Evolutionary conservation across 2,113 vertebrate genomes (phyloP).

Genomic region (Progne subis): DNA sequence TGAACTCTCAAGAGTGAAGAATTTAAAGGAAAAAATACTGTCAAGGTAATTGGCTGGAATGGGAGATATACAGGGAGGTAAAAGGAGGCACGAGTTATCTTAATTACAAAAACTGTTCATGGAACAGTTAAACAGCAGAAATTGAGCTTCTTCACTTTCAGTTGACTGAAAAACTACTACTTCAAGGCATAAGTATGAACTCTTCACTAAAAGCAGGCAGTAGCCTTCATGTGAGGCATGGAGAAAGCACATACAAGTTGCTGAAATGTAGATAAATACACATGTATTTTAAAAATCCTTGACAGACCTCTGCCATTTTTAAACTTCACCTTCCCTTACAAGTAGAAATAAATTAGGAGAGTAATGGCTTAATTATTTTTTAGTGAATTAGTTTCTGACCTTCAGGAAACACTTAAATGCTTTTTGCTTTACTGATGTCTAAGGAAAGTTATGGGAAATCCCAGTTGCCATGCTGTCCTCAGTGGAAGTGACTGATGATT

Average conservation of each 20-base stretch:
- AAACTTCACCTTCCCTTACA: background rate
- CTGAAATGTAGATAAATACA: background rate
- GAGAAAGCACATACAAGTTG: background rate
- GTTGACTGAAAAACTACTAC: background rate
- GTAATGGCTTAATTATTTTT: background rate
- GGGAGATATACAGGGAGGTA: background rate
- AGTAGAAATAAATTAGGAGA: background rate
- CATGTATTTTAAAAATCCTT: background rate
- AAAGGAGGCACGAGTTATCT: background rate
- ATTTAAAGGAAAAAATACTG: slow-evolving; percentile 53
- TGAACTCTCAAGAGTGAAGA: slow-evolving; percentile 66
- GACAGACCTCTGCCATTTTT: background rate
- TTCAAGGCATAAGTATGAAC: background rate
- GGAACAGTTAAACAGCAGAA: background rate
- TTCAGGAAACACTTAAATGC: background rate
- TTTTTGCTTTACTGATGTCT: background rate
- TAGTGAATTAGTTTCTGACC: accelerated
- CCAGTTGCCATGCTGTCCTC: accelerated
- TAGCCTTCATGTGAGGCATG: background rate
- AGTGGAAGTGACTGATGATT: background rate
- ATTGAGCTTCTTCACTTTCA: background rate
- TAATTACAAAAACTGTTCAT: background rate
- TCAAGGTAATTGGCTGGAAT: slow-evolving; percentile 57
- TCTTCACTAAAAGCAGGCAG: background rate
- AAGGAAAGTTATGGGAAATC: background rate